phyloP scores from a whole-genome alignment of 1,140 invertebrate genomes.

The Dendroctonus valens region DNA sequence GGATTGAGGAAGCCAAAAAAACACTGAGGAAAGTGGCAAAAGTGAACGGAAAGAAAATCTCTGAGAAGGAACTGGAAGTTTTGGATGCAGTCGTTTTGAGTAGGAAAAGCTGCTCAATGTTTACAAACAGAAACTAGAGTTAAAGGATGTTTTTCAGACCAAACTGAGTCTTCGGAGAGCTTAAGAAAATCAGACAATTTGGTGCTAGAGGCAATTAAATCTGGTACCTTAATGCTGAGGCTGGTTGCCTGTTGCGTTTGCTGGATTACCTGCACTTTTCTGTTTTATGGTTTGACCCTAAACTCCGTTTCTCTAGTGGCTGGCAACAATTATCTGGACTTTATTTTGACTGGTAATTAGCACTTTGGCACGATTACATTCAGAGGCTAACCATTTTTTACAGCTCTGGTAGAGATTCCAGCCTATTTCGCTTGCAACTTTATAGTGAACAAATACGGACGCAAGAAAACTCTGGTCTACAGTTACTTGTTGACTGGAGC shows the following conservation, averaged over 20 bases:
- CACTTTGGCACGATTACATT: neutral
- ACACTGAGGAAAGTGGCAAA: slow-evolving; percentile 51
- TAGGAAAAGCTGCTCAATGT: neutral
- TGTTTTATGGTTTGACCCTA: slow-evolving; percentile 80
- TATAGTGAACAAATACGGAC: slow-evolving; percentile 63
- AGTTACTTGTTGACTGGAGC: slow-evolving; percentile 63
- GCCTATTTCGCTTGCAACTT: slow-evolving; percentile 66
- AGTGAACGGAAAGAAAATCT: slow-evolving; percentile 62
- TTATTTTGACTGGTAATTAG: slow-evolving; percentile 58
- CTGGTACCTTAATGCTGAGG: slow-evolving; percentile 59
- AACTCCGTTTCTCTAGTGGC: slow-evolving; percentile 76
- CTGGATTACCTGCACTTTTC: slow-evolving; percentile 68
- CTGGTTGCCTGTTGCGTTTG: slow-evolving; percentile 65
- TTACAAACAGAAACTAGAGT: neutral
- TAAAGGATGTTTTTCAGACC: slow-evolving; percentile 4
- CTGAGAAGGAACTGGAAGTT: slow-evolving; percentile 55
- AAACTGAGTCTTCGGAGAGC: slow-evolving; percentile 3
- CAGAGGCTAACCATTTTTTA: neutral
- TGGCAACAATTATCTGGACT: slow-evolving; percentile 68
- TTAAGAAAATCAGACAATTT: slow-evolving; percentile 18
- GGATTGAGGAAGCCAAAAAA: slow-evolving; percentile 53
- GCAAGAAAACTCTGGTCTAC: slow-evolving; percentile 58
- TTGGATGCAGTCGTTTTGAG: slow-evolving; percentile 21
- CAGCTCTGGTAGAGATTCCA: slow-evolving; percentile 67
- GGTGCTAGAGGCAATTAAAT: slow-evolving; percentile 56